Evolutionary conservation across 2,888 invertebrate genomes (phyloP).

Genomic region (Scrobipalpa costella): DNA sequence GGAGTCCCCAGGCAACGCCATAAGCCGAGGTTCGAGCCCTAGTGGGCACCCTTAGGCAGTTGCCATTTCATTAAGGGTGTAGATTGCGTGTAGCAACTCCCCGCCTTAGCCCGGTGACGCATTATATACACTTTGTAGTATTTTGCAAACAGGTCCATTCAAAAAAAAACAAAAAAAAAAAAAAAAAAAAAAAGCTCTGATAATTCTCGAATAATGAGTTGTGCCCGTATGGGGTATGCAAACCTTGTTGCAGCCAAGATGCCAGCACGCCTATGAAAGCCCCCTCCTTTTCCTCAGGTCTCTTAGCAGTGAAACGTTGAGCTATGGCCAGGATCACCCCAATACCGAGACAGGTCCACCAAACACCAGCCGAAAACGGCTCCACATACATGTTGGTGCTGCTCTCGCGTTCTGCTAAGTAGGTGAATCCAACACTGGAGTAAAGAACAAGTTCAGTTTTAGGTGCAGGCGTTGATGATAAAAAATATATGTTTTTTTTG

Average conservation of each 20-base stretch:
- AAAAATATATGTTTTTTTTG: neutral
- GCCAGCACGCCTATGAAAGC: constrained; percentile 61
- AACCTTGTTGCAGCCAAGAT: constrained; percentile 68
- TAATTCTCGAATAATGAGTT: no score
- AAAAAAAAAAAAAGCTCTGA: no score
- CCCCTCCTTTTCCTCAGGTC: constrained; percentile 55
- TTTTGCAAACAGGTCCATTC: no score
- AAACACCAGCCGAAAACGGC: constrained; percentile 60
- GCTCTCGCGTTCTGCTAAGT: constrained; percentile 65
- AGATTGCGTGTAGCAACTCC: no score
- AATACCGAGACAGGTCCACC: constrained; percentile 55
- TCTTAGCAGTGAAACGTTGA: constrained; percentile 52
- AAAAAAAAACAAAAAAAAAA: no score
- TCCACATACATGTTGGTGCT: constrained; percentile 68
- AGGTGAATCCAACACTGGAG: constrained; percentile 65
- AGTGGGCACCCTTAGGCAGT: no score
- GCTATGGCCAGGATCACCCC: constrained; percentile 52
- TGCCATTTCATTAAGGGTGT: no score
- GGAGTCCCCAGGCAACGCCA: no score
- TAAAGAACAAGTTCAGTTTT: neutral
- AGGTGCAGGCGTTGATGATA: neutral
- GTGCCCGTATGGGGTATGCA: constrained; percentile 36
- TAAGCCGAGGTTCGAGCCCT: no score
- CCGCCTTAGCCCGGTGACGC: no score
- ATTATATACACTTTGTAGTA: no score